These are phyloP conservation scores for Cyclophora albipunctata DNA, from an alignment of 2,888 invertebrate genomes.

Conservation along the genomic window DNA sequence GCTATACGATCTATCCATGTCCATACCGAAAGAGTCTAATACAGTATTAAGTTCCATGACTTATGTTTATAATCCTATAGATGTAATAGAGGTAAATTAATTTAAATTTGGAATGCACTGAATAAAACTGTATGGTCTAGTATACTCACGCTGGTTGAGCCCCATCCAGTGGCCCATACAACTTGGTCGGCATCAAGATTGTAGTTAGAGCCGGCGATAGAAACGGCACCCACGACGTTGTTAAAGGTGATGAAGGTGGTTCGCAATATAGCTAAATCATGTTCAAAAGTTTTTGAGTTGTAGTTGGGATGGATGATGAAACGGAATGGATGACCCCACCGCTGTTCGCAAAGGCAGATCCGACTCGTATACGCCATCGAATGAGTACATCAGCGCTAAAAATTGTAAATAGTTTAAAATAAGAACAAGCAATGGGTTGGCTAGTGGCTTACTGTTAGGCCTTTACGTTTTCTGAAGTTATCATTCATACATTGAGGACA, in stretches of 20 bases:
- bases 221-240: conserved; percentile 22
- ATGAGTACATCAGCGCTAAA: conserved; percentile 11
- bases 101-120: too few species aligned
- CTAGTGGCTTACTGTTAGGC: too few species aligned
- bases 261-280: conserved; percentile 36
- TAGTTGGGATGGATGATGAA: conserved; percentile 7
- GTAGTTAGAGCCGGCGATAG: conserved; percentile 39
- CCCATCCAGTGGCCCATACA: conserved; percentile 49
- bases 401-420: too few species aligned
- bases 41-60: too few species aligned
- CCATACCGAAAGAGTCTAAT: too few species aligned
- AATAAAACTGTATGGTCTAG: too few species aligned
- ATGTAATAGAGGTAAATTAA: too few species aligned
- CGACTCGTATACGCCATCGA: conserved; percentile 24
- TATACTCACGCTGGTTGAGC: conserved; percentile 33
- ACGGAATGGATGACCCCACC: conserved; percentile 17
- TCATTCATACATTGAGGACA: too few species aligned
- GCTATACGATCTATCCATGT: too few species aligned
- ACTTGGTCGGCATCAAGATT: conserved; percentile 32
- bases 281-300: conserved; percentile 19
- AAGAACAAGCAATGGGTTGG: too few species aligned
- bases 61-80: too few species aligned
- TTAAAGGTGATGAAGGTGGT: conserved; percentile 19
- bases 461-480: too few species aligned
- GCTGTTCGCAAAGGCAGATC: conserved; percentile 28